Base-by-base conservation (phyloP, 2,888 invertebrate genomes). In the Caenorhabditis sinica region DNA sequence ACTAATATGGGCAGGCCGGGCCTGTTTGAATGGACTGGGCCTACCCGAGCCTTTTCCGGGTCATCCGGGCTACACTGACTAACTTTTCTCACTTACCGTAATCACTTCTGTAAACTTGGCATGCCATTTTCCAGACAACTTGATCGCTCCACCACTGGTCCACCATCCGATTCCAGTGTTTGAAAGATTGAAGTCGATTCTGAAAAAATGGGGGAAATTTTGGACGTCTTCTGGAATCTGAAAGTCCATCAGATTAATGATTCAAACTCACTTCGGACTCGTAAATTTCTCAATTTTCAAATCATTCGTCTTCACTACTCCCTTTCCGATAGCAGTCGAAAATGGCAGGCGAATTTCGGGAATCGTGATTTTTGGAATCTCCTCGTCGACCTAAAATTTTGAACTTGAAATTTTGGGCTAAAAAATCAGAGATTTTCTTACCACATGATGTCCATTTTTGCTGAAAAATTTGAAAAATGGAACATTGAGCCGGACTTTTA, bases 331-430 rank as follows among this genome's bases (percentile, higher is more conserved):
- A 3, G 89, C 87, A 0, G 82, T 86, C 30, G 86, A 75, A 56
- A 91, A 90, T 36, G 91, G 90, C 17, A 90, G 58, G 9, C 74
- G 83, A 30, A 91, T 87, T 28, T 82, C 79, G 9, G 91, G 91
- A 58, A 90, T 89, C 15, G 66, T 83, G 25, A 90, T 86, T 45
- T 90, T 88, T n/a, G 90, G 91, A 56, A 91, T 86, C 68, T 91
- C 91, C 72, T 86, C 85, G 53, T 88, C 89, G 1, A 91, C 85
- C 90, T 90, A 9, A 43, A 43, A 1, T 61, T 33, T 33, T 33
- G 8, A 8, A 4, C 9, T 40, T 40, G n/a, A 28, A 60, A 75
- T 30, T 30, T 25, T 43, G 3, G 56, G 40, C n/a, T 25, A 15
- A 25, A 49, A 53, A 43, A 15, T 36, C 33, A 6, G 11, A 33